Conservation (phyloP, 2,888 invertebrate species). For the Atethmia centrago region DNA sequence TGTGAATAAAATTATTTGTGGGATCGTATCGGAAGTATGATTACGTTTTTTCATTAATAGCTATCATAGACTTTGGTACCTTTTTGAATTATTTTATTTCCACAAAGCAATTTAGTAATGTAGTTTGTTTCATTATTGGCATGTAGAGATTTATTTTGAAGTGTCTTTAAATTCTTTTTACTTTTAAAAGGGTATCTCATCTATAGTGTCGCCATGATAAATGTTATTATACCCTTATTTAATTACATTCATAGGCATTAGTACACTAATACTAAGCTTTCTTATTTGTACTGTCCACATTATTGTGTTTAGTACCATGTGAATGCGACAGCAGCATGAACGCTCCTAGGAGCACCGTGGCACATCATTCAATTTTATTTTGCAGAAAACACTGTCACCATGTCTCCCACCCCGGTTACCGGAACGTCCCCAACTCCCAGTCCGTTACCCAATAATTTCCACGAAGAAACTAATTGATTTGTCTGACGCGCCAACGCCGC, state of each 20-base stretch:
- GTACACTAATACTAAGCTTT: conserved; percentile 66
- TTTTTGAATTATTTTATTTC: conserved; percentile 48
- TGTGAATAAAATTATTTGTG: conserved; percentile 13
- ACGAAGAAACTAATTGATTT: conserved; percentile 86
- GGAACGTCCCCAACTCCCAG: conserved; percentile 85
- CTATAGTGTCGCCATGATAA: conserved; percentile 41
- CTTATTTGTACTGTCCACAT: conserved; percentile 64
- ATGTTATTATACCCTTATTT: conserved; percentile 54
- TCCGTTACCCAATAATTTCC: conserved; percentile 86
- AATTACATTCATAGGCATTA: conserved; percentile 50
- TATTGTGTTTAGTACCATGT: conserved; percentile 70
- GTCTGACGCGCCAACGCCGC: conserved; percentile 85
- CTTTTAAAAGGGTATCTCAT: conserved; percentile 57
- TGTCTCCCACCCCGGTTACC: conserved; percentile 86
- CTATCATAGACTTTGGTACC: conserved; percentile 51
- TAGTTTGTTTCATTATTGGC: conserved; percentile 25
- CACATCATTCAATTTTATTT: conserved; percentile 88
- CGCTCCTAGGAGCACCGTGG: conserved; percentile 85
- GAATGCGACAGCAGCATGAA: conserved; percentile 79
- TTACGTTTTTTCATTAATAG: conserved; percentile 47
- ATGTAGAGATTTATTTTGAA: conserved; percentile 15
- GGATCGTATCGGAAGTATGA: conserved; percentile 56
- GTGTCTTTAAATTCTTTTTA: not conserved
- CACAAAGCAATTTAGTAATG: conserved; percentile 14
- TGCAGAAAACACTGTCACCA: conserved; percentile 88